Conservation (phyloP, 2,888 invertebrate genomes). For the Cephalotes varians region DNA sequence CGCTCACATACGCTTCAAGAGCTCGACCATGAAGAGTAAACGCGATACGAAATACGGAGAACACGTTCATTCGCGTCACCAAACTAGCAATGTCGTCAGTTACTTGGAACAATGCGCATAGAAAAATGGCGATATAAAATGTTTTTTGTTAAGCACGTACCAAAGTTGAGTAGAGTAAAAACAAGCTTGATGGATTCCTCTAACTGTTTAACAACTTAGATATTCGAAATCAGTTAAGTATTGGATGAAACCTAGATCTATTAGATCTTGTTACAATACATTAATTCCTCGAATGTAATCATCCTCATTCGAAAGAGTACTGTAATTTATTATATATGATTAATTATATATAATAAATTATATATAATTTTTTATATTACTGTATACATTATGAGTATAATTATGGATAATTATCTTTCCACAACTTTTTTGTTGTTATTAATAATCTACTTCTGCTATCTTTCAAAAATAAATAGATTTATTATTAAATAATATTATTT, state of each 20-base stretch:
- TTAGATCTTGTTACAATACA: not conserved
- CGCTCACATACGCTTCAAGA: slow-evolving; percentile 12
- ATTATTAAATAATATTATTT: not conserved
- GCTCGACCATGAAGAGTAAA: slow-evolving; percentile 20
- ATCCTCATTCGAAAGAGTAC: not conserved
- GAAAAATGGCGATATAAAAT: slow-evolving; percentile 18
- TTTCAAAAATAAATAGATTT: not conserved
- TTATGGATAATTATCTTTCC: not conserved
- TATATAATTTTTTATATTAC: too few species aligned
- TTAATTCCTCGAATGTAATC: not conserved
- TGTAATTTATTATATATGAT: not conserved
- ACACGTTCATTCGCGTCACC: slow-evolving; percentile 27
- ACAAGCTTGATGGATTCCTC: not conserved
- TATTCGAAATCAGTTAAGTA: slow-evolving; percentile 11
- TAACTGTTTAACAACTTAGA: slow-evolving; percentile 24
- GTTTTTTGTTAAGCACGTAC: slow-evolving; percentile 1
- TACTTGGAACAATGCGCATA: slow-evolving; percentile 37
- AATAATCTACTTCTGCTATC: not conserved
- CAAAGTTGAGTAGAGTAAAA: not conserved
- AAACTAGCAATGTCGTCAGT: slow-evolving; percentile 29
- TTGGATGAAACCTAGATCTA: not conserved
- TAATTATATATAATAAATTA: too few species aligned
- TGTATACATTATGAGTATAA: too few species aligned
- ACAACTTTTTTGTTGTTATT: not conserved
- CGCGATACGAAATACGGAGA: slow-evolving; percentile 41